phyloP scores from a whole-genome alignment of 2,888 invertebrate species.

The Didymodactylos carnosus region DNA sequence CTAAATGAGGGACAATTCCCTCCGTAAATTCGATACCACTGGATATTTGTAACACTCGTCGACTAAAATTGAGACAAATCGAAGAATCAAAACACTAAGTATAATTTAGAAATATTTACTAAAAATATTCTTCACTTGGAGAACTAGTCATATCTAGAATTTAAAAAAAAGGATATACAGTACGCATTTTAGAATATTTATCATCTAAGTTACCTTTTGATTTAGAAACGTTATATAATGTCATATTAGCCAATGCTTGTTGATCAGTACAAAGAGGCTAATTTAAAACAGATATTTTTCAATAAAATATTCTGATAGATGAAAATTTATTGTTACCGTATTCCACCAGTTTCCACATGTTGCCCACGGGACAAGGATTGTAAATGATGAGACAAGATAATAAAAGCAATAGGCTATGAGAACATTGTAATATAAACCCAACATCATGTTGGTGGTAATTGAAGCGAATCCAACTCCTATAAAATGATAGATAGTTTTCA shows the following conservation, averaged over 20 bases:
- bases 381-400: conserved; percentile 30
- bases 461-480: conserved; percentile 30
- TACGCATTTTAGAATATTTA: no score
- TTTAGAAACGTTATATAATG: no score
- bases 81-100: background rate
- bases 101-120: conserved; percentile 39
- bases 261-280: background rate
- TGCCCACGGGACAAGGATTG: conserved; percentile 28
- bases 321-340: conserved; percentile 48
- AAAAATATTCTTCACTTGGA: conserved; percentile 76
- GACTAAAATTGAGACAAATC: conserved; percentile 19
- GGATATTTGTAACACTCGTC: conserved; percentile 26
- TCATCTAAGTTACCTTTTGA: no score
- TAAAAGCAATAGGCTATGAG: conserved; percentile 30
- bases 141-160: conserved; percentile 26
- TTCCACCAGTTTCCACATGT: conserved; percentile 19
- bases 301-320: background rate
- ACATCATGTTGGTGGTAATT: conserved; percentile 27
- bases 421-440: conserved; percentile 34
- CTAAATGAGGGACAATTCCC: conserved; percentile 24
- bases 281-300: background rate
- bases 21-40: conserved; percentile 28
- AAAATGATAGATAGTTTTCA: conserved; percentile 8
- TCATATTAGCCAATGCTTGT: background rate
- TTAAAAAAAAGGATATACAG: no score